Percentiles rank a stretch among this genome's conserved stretches.
phyloP scores from a whole-genome alignment of 2,797 vertebrate genomes.

The Hemitrygon akajei region DNA sequence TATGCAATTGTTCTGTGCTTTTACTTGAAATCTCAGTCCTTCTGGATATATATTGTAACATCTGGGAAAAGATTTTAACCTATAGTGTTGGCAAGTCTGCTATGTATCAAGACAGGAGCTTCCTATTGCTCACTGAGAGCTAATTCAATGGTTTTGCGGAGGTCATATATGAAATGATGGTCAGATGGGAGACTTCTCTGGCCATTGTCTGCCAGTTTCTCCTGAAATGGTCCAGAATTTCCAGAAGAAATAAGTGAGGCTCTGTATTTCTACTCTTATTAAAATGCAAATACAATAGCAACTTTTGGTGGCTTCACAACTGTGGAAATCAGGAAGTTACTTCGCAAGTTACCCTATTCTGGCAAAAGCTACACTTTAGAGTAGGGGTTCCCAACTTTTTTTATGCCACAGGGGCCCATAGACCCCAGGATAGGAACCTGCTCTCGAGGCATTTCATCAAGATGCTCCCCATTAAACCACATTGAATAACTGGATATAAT shows the following conservation, averaged over 20 bases:
- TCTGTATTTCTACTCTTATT: background rate
- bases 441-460: background rate
- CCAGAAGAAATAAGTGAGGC: no score
- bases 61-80: background rate
- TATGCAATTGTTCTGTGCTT: background rate
- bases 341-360: background rate
- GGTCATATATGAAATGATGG: background rate
- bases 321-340: background rate
- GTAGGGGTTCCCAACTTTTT: no score
- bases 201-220: background rate
- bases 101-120: background rate
- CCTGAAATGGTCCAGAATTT: background rate
- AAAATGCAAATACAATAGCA: background rate
- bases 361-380: background rate
- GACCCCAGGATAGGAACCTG: no score
- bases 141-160: background rate
- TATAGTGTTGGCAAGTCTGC: background rate
- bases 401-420: no score
- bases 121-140: background rate
- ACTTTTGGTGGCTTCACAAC: background rate
- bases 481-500: no score
- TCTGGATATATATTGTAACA: background rate
- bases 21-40: background rate
- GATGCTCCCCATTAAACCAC: background rate
- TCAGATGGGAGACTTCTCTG: background rate